phyloP scores from a whole-genome alignment of 1,140 invertebrate species.

The Drosophila carrolli region DNA sequence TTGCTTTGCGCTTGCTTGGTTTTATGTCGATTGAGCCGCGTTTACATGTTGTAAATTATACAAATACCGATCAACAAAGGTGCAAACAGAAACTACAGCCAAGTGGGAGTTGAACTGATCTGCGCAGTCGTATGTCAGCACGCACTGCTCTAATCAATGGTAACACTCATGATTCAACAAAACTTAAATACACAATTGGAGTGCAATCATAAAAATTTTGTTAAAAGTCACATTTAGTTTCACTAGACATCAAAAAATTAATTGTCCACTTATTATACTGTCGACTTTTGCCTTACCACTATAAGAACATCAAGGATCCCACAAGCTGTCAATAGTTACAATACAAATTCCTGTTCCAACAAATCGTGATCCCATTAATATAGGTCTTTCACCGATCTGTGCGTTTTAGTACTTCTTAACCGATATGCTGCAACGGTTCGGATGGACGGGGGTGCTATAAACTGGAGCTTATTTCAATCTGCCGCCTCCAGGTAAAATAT shows the following conservation, averaged over 20 bases:
- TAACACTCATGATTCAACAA: no score
- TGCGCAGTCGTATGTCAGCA: no score
- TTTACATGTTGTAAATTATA: slow-evolving; percentile 70
- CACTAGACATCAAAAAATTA: no score
- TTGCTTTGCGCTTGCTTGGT: slow-evolving; percentile 24
- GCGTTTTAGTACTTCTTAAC: slow-evolving; percentile 29
- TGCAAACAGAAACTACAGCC: slow-evolving; percentile 13
- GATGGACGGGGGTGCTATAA: slow-evolving; percentile 49
- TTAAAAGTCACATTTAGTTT: neutral
- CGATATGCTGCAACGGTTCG: slow-evolving; percentile 30
- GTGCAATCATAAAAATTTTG: no score
- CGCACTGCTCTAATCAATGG: neutral
- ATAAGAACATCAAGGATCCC: neutral
- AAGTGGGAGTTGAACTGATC: slow-evolving; percentile 1
- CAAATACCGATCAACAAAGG: slow-evolving; percentile 61
- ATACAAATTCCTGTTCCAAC: slow-evolving; percentile 66
- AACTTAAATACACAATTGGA: no score
- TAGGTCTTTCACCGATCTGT: slow-evolving; percentile 26
- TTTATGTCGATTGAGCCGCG: slow-evolving; percentile 30
- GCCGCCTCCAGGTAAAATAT: slow-evolving; percentile 72
- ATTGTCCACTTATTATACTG: no score
- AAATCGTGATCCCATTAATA: slow-evolving; percentile 68
- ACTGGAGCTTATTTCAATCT: slow-evolving; percentile 79
- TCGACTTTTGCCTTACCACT: no score
- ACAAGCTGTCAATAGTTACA: slow-evolving; percentile 62